phyloP scores from a whole-genome alignment of 2,888 invertebrate genomes.

The Nycteola revayana region DNA sequence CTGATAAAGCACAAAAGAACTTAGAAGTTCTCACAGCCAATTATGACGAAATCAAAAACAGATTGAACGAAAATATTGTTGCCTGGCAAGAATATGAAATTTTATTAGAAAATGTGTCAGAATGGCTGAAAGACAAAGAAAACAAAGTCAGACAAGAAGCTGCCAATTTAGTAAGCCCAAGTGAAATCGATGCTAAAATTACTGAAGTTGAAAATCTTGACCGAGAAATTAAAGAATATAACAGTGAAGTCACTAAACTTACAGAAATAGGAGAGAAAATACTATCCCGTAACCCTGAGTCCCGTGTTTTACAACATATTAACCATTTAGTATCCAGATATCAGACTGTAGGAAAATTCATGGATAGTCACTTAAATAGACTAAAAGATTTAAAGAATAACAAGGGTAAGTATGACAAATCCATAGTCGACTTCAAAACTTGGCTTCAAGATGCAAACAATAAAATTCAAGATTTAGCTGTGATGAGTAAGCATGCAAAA shows the following conservation, averaged over 20 bases:
- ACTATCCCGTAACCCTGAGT: slow-evolving; percentile 89
- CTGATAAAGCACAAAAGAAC: slow-evolving; percentile 86
- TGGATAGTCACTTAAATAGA: slow-evolving; percentile 86
- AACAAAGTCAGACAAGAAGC: slow-evolving; percentile 88
- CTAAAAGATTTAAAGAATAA: slow-evolving; percentile 87
- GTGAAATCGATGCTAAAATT: slow-evolving; percentile 86
- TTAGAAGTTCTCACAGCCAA: slow-evolving; percentile 86
- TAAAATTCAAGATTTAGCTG: slow-evolving; percentile 87
- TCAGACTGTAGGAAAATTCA: slow-evolving; percentile 87
- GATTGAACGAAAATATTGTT: slow-evolving; percentile 86
- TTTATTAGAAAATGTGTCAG: slow-evolving; percentile 86
- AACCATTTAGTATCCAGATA: slow-evolving; percentile 89
- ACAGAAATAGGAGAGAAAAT: slow-evolving; percentile 87
- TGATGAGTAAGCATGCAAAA: slow-evolving; percentile 88
- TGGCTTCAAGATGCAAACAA: slow-evolving; percentile 91
- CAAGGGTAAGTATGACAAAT: slow-evolving; percentile 85
- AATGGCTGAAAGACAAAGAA: slow-evolving; percentile 91
- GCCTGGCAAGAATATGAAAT: slow-evolving; percentile 92
- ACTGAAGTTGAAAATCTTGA: slow-evolving; percentile 84
- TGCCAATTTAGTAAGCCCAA: slow-evolving; percentile 85
- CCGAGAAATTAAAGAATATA: slow-evolving; percentile 84
- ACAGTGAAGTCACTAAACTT: slow-evolving; percentile 85
- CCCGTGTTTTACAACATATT: slow-evolving; percentile 90
- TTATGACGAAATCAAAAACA: slow-evolving; percentile 85
- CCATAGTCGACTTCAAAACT: slow-evolving; percentile 86